Evolutionary conservation across 1,140 invertebrate genomes (phyloP).

Genomic region (Stegodyphus mimosarum): DNA sequence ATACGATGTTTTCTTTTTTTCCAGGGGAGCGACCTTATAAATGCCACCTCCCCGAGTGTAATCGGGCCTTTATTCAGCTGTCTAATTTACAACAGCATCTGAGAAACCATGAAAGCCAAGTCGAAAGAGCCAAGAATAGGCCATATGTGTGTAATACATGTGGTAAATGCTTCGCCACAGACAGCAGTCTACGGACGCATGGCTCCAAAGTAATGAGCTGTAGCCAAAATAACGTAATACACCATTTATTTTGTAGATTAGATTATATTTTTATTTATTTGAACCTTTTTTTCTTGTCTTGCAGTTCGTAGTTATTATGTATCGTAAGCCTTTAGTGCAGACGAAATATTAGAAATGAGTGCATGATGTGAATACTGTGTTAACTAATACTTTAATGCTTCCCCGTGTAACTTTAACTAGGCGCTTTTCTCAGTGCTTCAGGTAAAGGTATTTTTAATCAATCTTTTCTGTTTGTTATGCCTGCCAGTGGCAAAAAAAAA

Average conservation of each 20-base stretch:
- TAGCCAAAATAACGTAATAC: slow-evolving; percentile 58
- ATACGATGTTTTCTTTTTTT: background rate
- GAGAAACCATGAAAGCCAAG: slow-evolving; percentile 83
- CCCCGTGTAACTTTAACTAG: no score
- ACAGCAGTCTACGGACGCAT: slow-evolving; percentile 93
- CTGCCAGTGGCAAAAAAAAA: no score
- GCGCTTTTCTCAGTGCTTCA: no score
- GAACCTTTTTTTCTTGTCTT: no score
- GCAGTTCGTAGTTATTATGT: no score
- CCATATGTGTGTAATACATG: slow-evolving; percentile 78
- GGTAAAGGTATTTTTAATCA: no score
- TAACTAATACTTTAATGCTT: no score
- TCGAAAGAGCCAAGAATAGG: slow-evolving; percentile 61
- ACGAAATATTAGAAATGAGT: no score
- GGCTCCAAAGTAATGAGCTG: slow-evolving; percentile 79
- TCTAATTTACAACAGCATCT: slow-evolving; percentile 97
- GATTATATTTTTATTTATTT: no score
- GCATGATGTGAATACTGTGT: no score
- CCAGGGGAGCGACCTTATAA: slow-evolving; percentile 96
- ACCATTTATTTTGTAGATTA: background rate
- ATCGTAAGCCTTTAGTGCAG: no score
- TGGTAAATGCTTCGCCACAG: slow-evolving; percentile 95
- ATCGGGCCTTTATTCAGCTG: slow-evolving; percentile 95
- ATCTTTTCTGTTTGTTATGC: no score
- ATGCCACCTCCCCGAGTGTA: slow-evolving; percentile 94